Conservation (phyloP, 2,113 vertebrate genomes). For the Poecile atricapillus region DNA sequence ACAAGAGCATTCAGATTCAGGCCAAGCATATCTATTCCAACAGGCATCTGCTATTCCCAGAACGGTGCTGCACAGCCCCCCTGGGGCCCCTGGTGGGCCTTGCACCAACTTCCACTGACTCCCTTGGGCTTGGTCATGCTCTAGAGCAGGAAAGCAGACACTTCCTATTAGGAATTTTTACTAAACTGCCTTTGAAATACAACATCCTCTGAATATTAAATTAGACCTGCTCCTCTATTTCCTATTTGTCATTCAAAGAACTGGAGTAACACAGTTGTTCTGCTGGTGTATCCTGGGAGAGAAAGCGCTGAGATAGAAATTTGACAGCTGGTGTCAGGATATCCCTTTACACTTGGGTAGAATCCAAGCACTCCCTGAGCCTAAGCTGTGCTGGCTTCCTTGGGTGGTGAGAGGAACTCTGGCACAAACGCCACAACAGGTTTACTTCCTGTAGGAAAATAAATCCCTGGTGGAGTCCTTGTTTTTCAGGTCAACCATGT, state of each 20-base stretch:
- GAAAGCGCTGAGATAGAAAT: rapidly evolving
- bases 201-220: neutral
- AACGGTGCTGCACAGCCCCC: neutral
- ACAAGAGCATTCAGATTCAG: neutral
- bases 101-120: neutral
- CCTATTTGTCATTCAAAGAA: neutral
- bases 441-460: neutral
- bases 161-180: neutral
- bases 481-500: neutral
- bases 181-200: neutral
- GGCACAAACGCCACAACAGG: neutral
- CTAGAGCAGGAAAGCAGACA: neutral
- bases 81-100: too few species aligned
- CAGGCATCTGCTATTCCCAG: neutral
- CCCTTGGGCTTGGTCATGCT: neutral
- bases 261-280: neutral
- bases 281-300: neutral
- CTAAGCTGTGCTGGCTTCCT: neutral
- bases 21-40: neutral
- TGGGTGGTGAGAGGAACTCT: neutral
- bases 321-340: neutral
- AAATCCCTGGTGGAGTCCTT: neutral
- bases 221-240: neutral
- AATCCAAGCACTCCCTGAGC: neutral
- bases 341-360: neutral